Base-by-base conservation (phyloP, 1,140 invertebrate genomes). In the Ceratina japonica region DNA sequence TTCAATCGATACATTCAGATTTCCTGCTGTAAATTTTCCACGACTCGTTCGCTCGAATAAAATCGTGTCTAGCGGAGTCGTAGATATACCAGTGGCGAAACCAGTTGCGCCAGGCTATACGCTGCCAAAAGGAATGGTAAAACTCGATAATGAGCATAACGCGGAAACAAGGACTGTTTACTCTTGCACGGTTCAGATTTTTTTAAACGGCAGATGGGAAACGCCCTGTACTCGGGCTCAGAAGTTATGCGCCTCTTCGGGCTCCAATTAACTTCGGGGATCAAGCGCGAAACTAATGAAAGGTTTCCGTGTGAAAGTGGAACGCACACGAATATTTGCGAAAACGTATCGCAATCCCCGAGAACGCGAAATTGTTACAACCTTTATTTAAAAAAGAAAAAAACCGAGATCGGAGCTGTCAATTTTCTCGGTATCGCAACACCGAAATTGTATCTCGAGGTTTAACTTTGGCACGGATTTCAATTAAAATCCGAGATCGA, bases 241-340 rank as follows among this genome's bases (percentile, higher is more conserved):
- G 1, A 7, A 49, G 37, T 20, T 44, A 15, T 7, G 63, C 37
- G 37, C 37, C 13, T 51, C n/a, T 18, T 52, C 58, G 31, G 16
- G 49, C 18, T 68, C 22, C 22, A n/a, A 10, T 22, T 52, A 68
- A 52, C 13, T 51, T 51, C 7, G 44, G 10, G 15, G 16, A 1
- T 66, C 20, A 51, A 66, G 13, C 44, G 20, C 7, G 20, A 49
- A 15, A 22, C 20, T 66, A 66, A 66, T 22, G 64, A 66, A 22
- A 15, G 64, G 64, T 66, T 66, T 51, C 20, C 64, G 37, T 18
- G 64, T 13, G 64, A 66, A 66, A 66, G 64, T 66, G 44, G 44
- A 65, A 49, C 63, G n/a, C 27, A 13, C 24, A 22, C 20, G 64
- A 66, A 66, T 49, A 66, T 66, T 66, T 18, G 64, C 64, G 49